Base-by-base conservation (phyloP, 2,113 vertebrate genomes). In the Notothenia coriiceps region DNA sequence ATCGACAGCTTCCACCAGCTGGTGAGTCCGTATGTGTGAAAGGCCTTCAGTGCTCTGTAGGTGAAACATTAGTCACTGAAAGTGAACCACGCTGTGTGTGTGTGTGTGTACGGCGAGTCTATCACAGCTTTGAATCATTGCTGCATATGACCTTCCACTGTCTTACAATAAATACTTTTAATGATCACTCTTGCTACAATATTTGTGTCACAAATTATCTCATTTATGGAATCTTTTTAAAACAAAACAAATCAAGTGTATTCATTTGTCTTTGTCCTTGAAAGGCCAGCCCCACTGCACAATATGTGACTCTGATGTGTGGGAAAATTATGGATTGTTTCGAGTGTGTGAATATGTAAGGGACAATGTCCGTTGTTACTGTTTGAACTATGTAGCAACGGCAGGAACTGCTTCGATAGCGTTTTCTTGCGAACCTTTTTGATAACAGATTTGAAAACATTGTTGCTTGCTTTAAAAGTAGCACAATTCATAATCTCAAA, bases 1-100 rank as follows among this genome's bases (percentile, higher is more conserved):
- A 99, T 99, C 5, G 98, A 99, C 93, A 99, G 98, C 96, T 99
- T 99, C 92, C 98, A 99, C 89, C 98, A 99, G 90, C 90, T 99
- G 96, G 98, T 99, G 90, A 68, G 97, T 88, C 10, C 6, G 67
- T 70, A 40, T 61, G 35, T 66, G 46, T 43, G 12, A 62, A 70
- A 18, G 44, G 33, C 44, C 62, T 57, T 56, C 18, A 20, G 22
- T 50, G 25, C 18, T 68, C 20, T 76, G 47, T 47, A 47, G 70
- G 35, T 85, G 49, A 63, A 69, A 43, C 35, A 77, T 43, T 33
- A 52, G 47, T n/a, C n/a, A n/a, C n/a, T n/a, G n/a, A n/a, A n/a
- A n/a, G n/a, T n/a, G n/a, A n/a, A n/a, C n/a, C n/a, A n/a, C n/a
- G n/a, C n/a, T n/a, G 25, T 25, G 25, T 52, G 25, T 29, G 9